Conservation (phyloP, 2,888 invertebrate genomes). For the Neoascia interrupta region DNA sequence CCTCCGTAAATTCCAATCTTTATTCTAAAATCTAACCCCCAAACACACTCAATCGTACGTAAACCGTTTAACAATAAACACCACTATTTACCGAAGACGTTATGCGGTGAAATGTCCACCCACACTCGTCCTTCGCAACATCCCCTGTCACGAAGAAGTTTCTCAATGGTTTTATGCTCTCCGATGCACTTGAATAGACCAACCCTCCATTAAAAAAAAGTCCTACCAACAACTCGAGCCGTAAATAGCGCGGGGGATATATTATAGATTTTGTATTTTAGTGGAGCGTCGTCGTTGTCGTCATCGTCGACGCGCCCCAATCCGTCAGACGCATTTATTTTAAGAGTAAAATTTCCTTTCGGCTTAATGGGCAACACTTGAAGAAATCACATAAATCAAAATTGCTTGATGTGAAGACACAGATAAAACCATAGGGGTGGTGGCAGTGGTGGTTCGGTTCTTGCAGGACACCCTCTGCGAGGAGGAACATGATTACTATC, state of each 20-base stretch:
- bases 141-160: constrained; percentile 54
- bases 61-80: constrained; percentile 68
- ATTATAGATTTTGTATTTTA: no score
- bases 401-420: constrained; percentile 49
- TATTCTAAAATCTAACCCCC: constrained; percentile 25
- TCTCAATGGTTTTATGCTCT: constrained; percentile 36
- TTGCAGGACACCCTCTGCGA: no score
- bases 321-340: no score
- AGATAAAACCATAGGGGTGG: no score
- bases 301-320: constrained; percentile 40
- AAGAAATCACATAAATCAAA: constrained; percentile 64
- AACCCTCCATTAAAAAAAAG: constrained; percentile 33
- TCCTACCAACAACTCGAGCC: no score
- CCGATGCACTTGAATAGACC: constrained; percentile 48
- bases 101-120: constrained; percentile 54
- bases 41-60: constrained; percentile 54
- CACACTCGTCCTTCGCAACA: constrained; percentile 33
- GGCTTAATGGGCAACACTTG: constrained; percentile 61
- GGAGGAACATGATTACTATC: no score
- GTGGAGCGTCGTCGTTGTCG: no score
- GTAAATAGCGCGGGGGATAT: no score
- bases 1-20: constrained; percentile 22
- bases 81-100: constrained; percentile 46
- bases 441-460: no score
- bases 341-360: constrained; percentile 38